These are phyloP conservation scores for Sebastes umbrosus DNA, from an alignment of 2,797 vertebrate genomes.

Conservation along the genomic window DNA sequence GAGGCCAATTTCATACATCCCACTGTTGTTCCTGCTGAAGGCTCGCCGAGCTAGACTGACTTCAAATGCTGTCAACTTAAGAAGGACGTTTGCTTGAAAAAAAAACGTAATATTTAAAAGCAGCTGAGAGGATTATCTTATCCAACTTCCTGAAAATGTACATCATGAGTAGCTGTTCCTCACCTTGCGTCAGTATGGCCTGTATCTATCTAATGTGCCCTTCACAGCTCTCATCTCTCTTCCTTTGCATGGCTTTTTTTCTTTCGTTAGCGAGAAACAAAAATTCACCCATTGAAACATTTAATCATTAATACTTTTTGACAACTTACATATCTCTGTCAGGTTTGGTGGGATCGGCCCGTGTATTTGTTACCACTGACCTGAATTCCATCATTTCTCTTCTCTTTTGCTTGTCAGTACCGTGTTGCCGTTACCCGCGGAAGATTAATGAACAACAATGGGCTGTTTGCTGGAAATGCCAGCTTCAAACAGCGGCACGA, in stretches of 20 bases:
- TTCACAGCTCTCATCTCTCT: background rate
- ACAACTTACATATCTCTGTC: background rate
- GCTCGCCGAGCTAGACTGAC: constrained; percentile 2
- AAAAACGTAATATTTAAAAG: background rate
- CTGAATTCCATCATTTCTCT: background rate
- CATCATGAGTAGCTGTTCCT: background rate
- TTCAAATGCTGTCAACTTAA: constrained; percentile 21
- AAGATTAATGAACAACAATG: constrained; percentile 15
- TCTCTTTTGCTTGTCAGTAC: background rate
- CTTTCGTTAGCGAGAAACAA: background rate
- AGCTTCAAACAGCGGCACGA: constrained; percentile 8
- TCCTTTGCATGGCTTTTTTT: background rate
- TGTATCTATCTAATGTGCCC: background rate
- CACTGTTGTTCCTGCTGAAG: constrained; percentile 35
- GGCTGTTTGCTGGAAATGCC: background rate
- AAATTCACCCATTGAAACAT: background rate
- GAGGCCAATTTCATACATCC: constrained; percentile 49
- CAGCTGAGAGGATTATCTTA: background rate
- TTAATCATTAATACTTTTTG: background rate
- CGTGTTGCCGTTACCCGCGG: background rate
- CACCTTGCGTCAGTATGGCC: background rate
- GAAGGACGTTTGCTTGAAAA: constrained; percentile 1
- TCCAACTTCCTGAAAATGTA: background rate
- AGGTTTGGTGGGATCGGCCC: background rate
- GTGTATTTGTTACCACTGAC: constrained; percentile 1